Evolutionary conservation across 2,113 vertebrate genomes (phyloP).

Genomic region (Onychostoma macrolepis): DNA sequence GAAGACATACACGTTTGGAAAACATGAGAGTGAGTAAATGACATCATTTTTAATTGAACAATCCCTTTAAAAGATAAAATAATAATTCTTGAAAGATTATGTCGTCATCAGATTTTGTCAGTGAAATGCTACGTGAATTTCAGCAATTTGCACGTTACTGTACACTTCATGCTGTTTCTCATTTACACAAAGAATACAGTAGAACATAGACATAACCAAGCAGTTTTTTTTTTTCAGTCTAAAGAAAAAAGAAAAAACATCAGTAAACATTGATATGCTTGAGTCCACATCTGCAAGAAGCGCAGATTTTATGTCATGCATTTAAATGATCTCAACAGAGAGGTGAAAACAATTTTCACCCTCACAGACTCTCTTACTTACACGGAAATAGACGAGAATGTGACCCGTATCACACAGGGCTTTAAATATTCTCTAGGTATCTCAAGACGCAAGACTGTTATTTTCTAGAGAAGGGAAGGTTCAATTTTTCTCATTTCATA

Average conservation of each 20-base stretch:
- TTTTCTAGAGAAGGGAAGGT: neutral
- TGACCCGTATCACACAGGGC: neutral
- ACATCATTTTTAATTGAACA: no score
- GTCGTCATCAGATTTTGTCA: neutral
- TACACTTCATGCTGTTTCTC: neutral
- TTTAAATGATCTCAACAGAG: constrained; percentile 32
- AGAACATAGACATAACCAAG: neutral
- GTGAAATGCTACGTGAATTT: neutral
- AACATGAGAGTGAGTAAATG: no score
- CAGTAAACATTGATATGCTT: constrained; percentile 11
- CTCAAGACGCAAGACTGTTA: neutral
- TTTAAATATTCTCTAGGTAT: constrained; percentile 15
- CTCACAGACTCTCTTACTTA: constrained; percentile 26
- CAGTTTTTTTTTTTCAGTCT: neutral
- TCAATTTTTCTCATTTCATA: constrained; percentile 25
- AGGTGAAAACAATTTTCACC: constrained; percentile 41
- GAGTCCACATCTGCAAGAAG: neutral
- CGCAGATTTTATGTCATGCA: constrained; percentile 24
- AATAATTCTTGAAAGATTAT: neutral
- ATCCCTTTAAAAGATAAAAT: neutral
- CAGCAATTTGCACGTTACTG: neutral
- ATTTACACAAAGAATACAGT: neutral
- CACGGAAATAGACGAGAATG: neutral
- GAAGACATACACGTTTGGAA: no score
- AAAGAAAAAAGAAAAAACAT: neutral